phyloP scores from a whole-genome alignment of 2,797 vertebrate genomes.

The Labeo calbasu region DNA sequence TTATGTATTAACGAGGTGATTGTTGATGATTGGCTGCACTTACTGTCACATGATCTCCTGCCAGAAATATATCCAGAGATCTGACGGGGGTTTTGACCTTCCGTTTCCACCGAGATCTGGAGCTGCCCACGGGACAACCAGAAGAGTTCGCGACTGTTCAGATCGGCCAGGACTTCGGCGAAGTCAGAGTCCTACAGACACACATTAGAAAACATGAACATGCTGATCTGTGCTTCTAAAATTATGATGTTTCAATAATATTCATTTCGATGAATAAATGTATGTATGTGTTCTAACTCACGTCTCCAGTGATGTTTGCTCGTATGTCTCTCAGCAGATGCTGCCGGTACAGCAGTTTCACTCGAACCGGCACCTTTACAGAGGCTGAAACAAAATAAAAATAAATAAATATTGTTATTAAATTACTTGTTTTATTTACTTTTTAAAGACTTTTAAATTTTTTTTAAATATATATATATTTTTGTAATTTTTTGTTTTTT shows the following conservation, averaged over 20 bases:
- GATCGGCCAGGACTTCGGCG: slow-evolving; percentile 89
- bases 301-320: slow-evolving; percentile 86
- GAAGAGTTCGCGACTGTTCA: slow-evolving; percentile 87
- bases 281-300: slow-evolving; percentile 69
- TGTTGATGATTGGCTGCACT: slow-evolving; percentile 66
- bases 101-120: slow-evolving; percentile 83
- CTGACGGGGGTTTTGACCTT: slow-evolving; percentile 72
- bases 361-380: slow-evolving; percentile 77
- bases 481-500: no score
- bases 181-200: slow-evolving; percentile 88
- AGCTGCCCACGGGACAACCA: slow-evolving; percentile 92
- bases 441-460: no score
- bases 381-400: slow-evolving; percentile 70
- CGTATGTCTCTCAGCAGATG: slow-evolving; percentile 84
- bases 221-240: background rate
- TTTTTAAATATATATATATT: no score
- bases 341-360: slow-evolving; percentile 86
- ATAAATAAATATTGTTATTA: background rate
- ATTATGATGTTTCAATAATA: background rate
- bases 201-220: slow-evolving; percentile 42
- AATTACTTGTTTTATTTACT: background rate
- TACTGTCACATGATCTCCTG: slow-evolving; percentile 93
- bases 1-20: background rate
- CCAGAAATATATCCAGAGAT: slow-evolving; percentile 88
- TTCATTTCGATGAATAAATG: slow-evolving; percentile 38